Base-by-base conservation (phyloP, 2,888 invertebrate genomes). In the Abrostola tripartita region DNA sequence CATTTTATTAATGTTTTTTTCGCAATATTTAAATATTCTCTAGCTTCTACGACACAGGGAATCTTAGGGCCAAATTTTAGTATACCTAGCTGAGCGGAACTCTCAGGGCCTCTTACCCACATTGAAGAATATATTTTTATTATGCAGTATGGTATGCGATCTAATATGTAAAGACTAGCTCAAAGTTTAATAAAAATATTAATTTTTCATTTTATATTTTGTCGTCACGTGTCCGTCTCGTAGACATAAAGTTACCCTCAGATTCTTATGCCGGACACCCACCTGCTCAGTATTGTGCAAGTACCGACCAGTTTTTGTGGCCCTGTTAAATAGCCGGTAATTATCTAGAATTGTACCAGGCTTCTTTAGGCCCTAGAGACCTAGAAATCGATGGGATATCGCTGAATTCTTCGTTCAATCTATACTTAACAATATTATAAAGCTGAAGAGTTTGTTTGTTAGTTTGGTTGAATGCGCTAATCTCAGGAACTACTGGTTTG, bases 271-370 rank as follows among this genome's bases (percentile, higher is more conserved):
- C 42, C 40, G 24, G n/a, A n/a, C 11, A 14, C 57, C 64, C 81
- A 80, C 81, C 78, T 78, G 80, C 61, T 40, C 55, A 38, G 61
- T 61, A 78, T 78, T 78, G 75, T 74, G 52, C 49, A 35, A 64
- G 69, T 42, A 47, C 37, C 51, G 44, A 59, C 75, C 37, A 66
- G 56, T 78, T 80, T 80, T 78, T 80, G 52, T 54, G 11, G n/a
- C 49, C 8, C 41, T 44, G 49, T 52, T 77, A 74, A 77, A 74
- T 79, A 71, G 62, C 35, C 51, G 0, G 44, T 59, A 67, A 78
- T 80, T 78, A 80, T 68, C 75, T 63, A 65, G 63, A 38, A 65
- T 60, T 66, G 61, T 66, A 44, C 42, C 38, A 62, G 50, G 0
- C 42, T 52, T 63, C 64, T 73, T 65, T 47, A 55, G 65, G 61